These are phyloP conservation scores for Ferrisia virgata DNA, from an alignment of 2,888 invertebrate genomes.

Conservation along the genomic window DNA sequence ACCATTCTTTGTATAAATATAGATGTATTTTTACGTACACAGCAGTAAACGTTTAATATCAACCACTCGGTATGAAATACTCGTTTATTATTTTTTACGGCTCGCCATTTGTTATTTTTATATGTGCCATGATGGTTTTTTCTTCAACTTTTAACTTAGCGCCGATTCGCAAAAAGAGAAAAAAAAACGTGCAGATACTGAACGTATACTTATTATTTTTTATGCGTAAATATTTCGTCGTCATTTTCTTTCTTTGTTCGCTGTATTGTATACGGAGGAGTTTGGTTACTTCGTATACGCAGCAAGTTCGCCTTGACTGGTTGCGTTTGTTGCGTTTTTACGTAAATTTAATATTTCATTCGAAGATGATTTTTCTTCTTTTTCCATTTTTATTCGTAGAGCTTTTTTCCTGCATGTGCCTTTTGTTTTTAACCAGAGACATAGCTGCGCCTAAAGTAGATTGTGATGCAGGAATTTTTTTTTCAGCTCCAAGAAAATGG, in stretches of 20 bases:
- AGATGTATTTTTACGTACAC: neutral
- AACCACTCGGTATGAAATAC: conserved; percentile 28
- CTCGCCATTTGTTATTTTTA: neutral
- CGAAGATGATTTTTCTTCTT: neutral
- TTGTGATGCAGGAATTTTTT: too few species aligned
- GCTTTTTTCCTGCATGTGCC: neutral
- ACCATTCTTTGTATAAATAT: too few species aligned
- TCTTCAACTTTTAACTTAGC: neutral
- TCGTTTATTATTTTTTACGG: conserved; percentile 24
- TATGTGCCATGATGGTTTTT: neutral
- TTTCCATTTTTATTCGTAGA: too few species aligned
- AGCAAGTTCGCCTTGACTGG: too few species aligned
- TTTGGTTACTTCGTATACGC: too few species aligned
- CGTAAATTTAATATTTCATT: neutral
- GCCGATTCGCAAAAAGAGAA: neutral
- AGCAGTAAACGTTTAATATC: neutral
- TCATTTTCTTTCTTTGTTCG: neutral
- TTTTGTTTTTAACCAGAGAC: neutral
- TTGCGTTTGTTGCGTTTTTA: neutral
- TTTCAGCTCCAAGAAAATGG: too few species aligned
- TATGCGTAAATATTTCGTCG: neutral
- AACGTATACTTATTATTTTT: neutral
- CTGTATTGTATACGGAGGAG: neutral
- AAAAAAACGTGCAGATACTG: neutral
- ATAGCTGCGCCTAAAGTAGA: too few species aligned